A percentile compares a stretch with the other conserved stretches of the same genome.
Evolutionary conservation across 1,140 invertebrate species (phyloP).

Genomic region (Halictus rubicundus): DNA sequence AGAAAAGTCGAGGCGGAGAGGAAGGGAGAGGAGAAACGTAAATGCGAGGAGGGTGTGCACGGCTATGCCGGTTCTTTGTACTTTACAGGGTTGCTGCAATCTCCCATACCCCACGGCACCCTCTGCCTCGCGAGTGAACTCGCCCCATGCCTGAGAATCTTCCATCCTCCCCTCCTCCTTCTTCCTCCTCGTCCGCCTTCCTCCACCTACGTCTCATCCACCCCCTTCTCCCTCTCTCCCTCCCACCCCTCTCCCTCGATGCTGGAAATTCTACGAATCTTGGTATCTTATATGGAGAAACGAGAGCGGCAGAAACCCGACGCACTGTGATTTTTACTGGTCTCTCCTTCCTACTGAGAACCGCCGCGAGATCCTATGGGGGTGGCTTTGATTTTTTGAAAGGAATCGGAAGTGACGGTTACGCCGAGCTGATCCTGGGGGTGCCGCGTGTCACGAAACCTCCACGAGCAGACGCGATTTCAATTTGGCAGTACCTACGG

Average conservation of each 20-base stretch:
- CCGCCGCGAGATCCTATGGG: conserved; percentile 28
- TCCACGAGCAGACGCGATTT: conserved; percentile 13
- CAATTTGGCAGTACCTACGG: conserved; percentile 1
- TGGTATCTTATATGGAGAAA: conserved; percentile 65
- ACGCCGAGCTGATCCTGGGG: not conserved
- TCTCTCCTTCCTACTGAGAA: conserved; percentile 17
- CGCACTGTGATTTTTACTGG: conserved; percentile 53
- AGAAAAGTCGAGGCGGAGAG: not conserved
- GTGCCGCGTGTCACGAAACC: not conserved
- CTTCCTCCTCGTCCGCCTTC: not conserved
- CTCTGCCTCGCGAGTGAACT: conserved; percentile 53
- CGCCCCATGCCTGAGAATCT: conserved; percentile 36
- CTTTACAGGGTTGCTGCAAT: conserved; percentile 64
- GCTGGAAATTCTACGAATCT: conserved; percentile 66
- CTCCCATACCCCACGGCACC: conserved; percentile 59
- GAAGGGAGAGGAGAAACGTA: conserved; percentile 43
- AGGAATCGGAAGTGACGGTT: conserved; percentile 60
- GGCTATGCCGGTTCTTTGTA: conserved; percentile 67
- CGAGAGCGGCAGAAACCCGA: conserved; percentile 31
- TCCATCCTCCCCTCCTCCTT: conserved; percentile 11
- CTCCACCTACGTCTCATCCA: no score
- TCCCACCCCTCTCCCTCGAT: not conserved
- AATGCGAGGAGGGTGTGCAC: conserved; percentile 24
- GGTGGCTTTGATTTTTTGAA: conserved; percentile 63
- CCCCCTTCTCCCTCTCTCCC: no score